A percentile compares a stretch with the other conserved stretches of the same genome.
phyloP scores from a whole-genome alignment of 2,797 vertebrate genomes.

The Limnodromus scolopaceus region DNA sequence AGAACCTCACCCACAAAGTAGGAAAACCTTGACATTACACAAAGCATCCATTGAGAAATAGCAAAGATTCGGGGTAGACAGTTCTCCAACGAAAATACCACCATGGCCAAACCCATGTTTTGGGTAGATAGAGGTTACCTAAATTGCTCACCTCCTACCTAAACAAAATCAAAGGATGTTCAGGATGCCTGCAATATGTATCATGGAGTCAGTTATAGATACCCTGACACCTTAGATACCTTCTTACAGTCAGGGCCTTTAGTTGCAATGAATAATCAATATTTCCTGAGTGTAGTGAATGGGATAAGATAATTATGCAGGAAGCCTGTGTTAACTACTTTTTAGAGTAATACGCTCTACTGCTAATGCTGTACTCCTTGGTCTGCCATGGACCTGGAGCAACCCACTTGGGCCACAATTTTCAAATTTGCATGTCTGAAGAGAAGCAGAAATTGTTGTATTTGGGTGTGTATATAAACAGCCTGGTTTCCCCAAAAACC shows the following conservation, averaged over 20 bases:
- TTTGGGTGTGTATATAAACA: background rate
- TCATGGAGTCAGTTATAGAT: background rate
- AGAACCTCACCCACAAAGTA: background rate
- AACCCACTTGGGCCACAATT: background rate
- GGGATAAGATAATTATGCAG: background rate
- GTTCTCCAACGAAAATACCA: background rate
- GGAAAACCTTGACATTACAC: fast-evolving
- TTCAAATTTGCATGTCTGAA: background rate
- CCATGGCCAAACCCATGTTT: background rate
- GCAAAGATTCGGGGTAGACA: background rate
- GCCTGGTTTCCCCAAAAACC: background rate
- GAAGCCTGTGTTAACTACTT: background rate
- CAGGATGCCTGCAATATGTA: background rate
- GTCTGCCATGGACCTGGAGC: background rate
- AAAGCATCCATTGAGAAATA: background rate
- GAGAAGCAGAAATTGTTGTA: background rate
- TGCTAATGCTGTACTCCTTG: background rate
- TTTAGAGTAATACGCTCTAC: background rate
- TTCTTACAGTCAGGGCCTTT: background rate
- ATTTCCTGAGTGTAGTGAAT: background rate
- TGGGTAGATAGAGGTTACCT: background rate
- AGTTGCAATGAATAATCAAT: conserved; percentile 9
- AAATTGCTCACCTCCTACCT: background rate
- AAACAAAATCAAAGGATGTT: background rate
- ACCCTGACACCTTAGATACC: background rate